phyloP scores from a whole-genome alignment of 2,888 invertebrate genomes.

The Aromia moschata region DNA sequence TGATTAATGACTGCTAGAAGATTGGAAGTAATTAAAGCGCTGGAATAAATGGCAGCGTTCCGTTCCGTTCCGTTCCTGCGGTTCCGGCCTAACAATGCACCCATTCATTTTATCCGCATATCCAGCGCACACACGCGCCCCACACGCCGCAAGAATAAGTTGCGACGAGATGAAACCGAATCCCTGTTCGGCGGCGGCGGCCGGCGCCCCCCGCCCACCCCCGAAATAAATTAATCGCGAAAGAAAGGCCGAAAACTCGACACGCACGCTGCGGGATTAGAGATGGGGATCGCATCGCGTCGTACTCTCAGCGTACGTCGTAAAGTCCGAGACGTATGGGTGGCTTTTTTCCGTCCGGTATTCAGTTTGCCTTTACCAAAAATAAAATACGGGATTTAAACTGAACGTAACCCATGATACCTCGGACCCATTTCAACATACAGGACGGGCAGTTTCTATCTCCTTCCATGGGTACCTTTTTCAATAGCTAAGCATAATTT shows the following conservation, averaged over 20 bases:
- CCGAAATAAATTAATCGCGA: slow-evolving; percentile 25
- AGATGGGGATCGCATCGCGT: too few species aligned
- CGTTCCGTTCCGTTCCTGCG: slow-evolving; percentile 62
- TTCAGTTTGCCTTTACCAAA: too few species aligned
- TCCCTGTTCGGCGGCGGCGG: slow-evolving; percentile 21
- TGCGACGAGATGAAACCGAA: slow-evolving; percentile 31
- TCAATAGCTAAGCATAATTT: too few species aligned
- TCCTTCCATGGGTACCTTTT: too few species aligned
- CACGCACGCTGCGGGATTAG: not conserved
- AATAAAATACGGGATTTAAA: too few species aligned
- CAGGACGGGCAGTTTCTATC: too few species aligned
- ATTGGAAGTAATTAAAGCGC: slow-evolving; percentile 65
- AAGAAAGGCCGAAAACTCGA: slow-evolving; percentile 19
- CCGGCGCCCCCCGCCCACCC: too few species aligned
- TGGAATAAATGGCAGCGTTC: slow-evolving; percentile 63
- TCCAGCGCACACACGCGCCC: slow-evolving; percentile 44
- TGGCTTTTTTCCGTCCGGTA: too few species aligned
- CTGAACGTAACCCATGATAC: too few species aligned
- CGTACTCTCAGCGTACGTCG: too few species aligned
- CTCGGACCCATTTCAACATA: too few species aligned
- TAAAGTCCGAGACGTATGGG: too few species aligned
- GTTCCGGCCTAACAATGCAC: slow-evolving; percentile 61
- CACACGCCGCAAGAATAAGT: slow-evolving; percentile 32
- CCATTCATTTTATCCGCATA: slow-evolving; percentile 54
- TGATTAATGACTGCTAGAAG: slow-evolving; percentile 65